Conservation (phyloP, 2,113 vertebrate genomes). For the Phylloscopus whistleri region DNA sequence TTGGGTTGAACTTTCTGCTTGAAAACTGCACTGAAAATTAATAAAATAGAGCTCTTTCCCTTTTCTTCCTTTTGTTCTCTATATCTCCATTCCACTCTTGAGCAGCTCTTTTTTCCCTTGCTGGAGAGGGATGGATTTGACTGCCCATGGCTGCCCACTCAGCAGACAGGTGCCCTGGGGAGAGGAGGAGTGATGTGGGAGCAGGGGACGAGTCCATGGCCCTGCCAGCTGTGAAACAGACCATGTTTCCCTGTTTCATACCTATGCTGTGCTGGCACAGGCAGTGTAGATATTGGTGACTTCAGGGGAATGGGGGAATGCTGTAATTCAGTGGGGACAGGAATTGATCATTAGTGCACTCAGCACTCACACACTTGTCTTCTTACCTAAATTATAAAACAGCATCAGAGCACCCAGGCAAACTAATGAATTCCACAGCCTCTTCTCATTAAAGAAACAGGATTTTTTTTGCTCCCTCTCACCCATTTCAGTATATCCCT, state of each 20-base stretch:
- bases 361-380: not conserved
- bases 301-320: not conserved
- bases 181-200: accelerated
- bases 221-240: not conserved
- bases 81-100: not conserved
- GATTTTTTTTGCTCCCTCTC: not conserved
- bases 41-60: not conserved
- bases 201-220: accelerated
- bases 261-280: not conserved
- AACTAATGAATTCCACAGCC: not conserved
- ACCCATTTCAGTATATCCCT: not conserved
- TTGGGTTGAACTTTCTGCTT: not conserved
- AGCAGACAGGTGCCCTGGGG: not conserved
- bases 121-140: not conserved
- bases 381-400: not conserved
- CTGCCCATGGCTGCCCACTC: not conserved
- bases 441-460: not conserved
- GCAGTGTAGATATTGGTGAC: accelerated
- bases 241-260: accelerated
- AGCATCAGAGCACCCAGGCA: not conserved
- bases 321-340: not conserved
- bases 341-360: not conserved
- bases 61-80: not conserved
- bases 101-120: not conserved
- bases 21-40: not conserved